Percentiles rank a stretch among this genome's conserved stretches.
Conservation (phyloP, 2,888 invertebrate genomes). For the Phaonia tiefii region DNA sequence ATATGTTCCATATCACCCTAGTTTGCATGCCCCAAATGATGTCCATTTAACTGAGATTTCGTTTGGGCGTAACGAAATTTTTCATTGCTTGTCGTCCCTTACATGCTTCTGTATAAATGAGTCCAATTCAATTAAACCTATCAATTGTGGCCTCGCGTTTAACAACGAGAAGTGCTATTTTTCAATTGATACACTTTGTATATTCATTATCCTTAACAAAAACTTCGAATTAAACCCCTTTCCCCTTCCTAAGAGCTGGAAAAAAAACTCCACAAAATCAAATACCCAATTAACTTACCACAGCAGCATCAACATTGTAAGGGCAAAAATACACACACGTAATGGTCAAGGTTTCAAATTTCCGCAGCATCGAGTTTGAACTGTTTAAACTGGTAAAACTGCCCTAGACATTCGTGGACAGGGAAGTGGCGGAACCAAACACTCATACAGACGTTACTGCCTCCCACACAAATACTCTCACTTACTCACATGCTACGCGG, state of each 20-base stretch:
- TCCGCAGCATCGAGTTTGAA: constrained; percentile 43
- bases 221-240: constrained; percentile 15
- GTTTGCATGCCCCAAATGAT: too few relatives aligned
- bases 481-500: constrained; percentile 36
- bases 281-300: constrained; percentile 58
- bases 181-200: neutral
- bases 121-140: constrained; percentile 60
- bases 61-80: too few relatives aligned
- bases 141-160: constrained; percentile 56
- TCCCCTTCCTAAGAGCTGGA: neutral
- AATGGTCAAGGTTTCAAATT: constrained; percentile 53
- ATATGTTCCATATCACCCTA: too few relatives aligned
- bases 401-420: constrained; percentile 15
- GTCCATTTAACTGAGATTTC: too few relatives aligned
- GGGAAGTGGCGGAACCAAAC: neutral
- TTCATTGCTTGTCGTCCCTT: too few relatives aligned
- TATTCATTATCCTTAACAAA: neutral
- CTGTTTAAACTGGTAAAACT: constrained; percentile 57
- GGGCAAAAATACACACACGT: constrained; percentile 29
- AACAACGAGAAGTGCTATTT: constrained; percentile 40
- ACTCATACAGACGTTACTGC: constrained; percentile 1
- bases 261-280: constrained; percentile 40
- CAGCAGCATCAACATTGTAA: constrained; percentile 14
- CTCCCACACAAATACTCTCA: neutral
- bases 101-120: neutral